Conservation (phyloP, 2,797 vertebrate species). For the Melopsittacus undulatus region DNA sequence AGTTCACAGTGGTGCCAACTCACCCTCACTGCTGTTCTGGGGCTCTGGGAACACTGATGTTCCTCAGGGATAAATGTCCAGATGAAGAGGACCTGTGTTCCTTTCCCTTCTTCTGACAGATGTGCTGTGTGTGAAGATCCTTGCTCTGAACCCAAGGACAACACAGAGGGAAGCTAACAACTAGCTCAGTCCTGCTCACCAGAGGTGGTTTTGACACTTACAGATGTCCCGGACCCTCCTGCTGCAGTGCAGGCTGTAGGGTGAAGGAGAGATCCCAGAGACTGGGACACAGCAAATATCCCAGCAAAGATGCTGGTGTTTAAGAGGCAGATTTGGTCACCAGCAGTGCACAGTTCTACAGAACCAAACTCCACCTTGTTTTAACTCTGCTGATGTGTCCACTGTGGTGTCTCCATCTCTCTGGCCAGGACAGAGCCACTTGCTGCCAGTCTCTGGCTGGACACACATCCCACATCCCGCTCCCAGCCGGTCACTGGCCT, state of each 20-base stretch:
- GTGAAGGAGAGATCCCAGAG: neutral
- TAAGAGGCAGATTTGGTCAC: neutral
- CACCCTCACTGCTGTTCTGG: neutral
- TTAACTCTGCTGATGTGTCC: neutral
- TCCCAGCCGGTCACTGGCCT: neutral
- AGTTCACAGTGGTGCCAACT: neutral
- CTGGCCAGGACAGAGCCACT: neutral
- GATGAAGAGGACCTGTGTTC: neutral
- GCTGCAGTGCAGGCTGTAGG: accelerated
- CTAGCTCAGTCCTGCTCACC: neutral
- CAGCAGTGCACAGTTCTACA: neutral
- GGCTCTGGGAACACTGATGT: neutral
- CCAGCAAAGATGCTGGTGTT: neutral
- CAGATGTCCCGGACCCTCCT: accelerated
- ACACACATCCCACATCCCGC: neutral
- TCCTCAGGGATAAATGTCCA: accelerated
- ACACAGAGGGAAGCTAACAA: neutral
- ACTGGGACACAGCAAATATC: neutral
- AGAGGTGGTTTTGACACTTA: neutral
- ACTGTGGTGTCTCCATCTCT: accelerated
- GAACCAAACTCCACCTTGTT: neutral
- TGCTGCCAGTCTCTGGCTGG: neutral
- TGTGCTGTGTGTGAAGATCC: neutral
- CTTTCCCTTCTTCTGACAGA: neutral
- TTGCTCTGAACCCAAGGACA: neutral